Evolutionary conservation across 2,888 invertebrate genomes (phyloP), one percentile per base, ranked within the genome.

Genomic region (Congeria kusceri): DNA sequence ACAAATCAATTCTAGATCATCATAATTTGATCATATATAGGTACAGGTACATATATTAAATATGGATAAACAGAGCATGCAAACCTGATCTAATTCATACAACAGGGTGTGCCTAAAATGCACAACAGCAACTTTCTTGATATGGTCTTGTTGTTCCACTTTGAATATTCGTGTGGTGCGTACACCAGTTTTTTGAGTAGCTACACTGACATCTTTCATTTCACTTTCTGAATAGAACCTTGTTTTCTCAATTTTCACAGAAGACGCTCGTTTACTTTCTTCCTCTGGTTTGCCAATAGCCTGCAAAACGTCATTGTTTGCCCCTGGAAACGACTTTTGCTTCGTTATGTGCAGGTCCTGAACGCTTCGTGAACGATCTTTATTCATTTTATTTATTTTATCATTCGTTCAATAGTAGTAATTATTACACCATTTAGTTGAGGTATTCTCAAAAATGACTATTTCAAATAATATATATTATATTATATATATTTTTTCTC

Each of bases 41-140:
- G n/a, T n/a, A n/a, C n/a, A n/a, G n/a, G n/a, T n/a, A n/a, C 5
- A 4, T 4, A 32, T 32, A 32, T 32, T 11, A 32, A 32, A 7
- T 32, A 32, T 32, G 32, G 32, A 32, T 32, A 32, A 32, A 32
- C 32, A 32, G 5, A 32, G 11, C 5, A 32, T 11, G 72, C 81
- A 56, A n/a, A 91, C 91, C 89, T 90, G 89, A 70, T 91, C 88
- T 15, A 90, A 81, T 29, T 87, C 86, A 46, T 90, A 79, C 63
- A 91, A 87, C 72, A 88, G 86, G 1, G 90, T 87, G 59, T 80
- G 74, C 4, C 87, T 87, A 7, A 77, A 70, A 84, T 86, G 86
- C n/a, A 85, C 86, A n/a, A 91, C 85, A 25, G 91, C 91, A 62
- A 91, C 89, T 76, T 90, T 91, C 69, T 88, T 89, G 44, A 90